Base-by-base conservation (phyloP, 2,113 vertebrate species). In the Syngnathus floridae region DNA sequence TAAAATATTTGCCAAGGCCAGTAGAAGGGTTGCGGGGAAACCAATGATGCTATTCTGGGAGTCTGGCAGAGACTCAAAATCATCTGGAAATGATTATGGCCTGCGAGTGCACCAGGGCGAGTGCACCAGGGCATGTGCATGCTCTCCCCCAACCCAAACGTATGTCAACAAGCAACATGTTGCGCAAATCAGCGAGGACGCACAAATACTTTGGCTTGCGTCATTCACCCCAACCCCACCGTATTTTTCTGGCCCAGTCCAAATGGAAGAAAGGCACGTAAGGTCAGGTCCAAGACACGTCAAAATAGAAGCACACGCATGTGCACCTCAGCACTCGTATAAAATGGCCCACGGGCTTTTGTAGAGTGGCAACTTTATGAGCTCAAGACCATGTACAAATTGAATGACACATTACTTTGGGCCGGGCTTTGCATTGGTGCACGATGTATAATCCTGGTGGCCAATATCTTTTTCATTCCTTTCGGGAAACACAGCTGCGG, bases 61-160 rank as follows among this genome's bases (percentile, higher is more conserved):
- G 83, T 67, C 84, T 89, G 89, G 88, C 86, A 87, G 75, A 68
- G 73, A 64, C 75, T 84, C 82, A 84, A 84, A 89, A 86, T 89
- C 88, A 90, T 90, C 90, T 91, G 89, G 84, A 87, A 82, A 85
- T 88, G 86, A 90, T 92, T 91, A 92, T 82, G 85, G 83, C 68
- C 80, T 40, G 68, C 52, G 63, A 17, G 72, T 73, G 78, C 77
- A 83, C 64, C 21, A 51, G 77, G 1, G 68, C 49, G 63, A 17
- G 72, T 73, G 78, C 77, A 83, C 62, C 21, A 51, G 77, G 1
- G 35, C 21, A 26, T 17, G 59, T 60, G 55, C 72, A 43, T 43
- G 62, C 41, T 60, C 1, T 43, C 75, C 51, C 62, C 69, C 60
- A 70, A 78, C 62, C 69, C 60, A 70, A 78, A 84, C 82, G 87